Conservation (phyloP, 1,140 invertebrate genomes). For the Drosophila burlai region DNA sequence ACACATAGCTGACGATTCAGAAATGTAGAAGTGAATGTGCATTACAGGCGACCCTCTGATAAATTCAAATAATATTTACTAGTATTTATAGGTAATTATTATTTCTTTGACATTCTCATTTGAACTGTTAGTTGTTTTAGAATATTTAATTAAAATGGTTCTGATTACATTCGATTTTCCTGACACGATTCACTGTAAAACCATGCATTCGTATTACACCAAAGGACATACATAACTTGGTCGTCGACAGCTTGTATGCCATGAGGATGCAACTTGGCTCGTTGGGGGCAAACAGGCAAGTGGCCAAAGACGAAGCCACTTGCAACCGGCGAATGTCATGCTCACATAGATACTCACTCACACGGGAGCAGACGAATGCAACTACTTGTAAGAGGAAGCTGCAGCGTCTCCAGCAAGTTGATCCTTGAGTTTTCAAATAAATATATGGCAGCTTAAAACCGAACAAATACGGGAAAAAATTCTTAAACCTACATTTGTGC, state of each 20-base stretch:
- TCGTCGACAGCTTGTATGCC: slow-evolving; percentile 63
- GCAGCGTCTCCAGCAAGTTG: slow-evolving; percentile 52
- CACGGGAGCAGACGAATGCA: slow-evolving; percentile 22
- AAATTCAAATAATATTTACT: not conserved
- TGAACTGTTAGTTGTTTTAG: not conserved
- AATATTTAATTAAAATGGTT: not conserved
- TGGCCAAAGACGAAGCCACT: slow-evolving; percentile 49
- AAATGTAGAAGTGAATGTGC: not conserved
- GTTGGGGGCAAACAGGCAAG: slow-evolving; percentile 25
- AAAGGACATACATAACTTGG: slow-evolving; percentile 69
- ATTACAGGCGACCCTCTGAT: not conserved
- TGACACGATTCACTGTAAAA: slow-evolving; percentile 19
- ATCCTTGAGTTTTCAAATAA: slow-evolving; percentile 75
- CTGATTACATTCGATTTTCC: not conserved
- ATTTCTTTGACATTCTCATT: not conserved
- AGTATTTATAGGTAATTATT: not conserved
- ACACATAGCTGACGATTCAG: slow-evolving; percentile 7
- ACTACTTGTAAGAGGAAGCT: slow-evolving; percentile 31
- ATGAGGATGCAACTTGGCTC: slow-evolving; percentile 49
- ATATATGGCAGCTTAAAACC: slow-evolving; percentile 60
- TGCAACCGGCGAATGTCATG: slow-evolving; percentile 76
- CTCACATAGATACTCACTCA: slow-evolving; percentile 50
- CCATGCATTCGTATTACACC: slow-evolving; percentile 43
- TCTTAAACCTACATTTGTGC: not conserved
- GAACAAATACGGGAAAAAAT: slow-evolving; percentile 21